These are phyloP conservation scores for Ylistrum balloti DNA, from an alignment of 1,140 invertebrate genomes.

Conservation along the genomic window DNA sequence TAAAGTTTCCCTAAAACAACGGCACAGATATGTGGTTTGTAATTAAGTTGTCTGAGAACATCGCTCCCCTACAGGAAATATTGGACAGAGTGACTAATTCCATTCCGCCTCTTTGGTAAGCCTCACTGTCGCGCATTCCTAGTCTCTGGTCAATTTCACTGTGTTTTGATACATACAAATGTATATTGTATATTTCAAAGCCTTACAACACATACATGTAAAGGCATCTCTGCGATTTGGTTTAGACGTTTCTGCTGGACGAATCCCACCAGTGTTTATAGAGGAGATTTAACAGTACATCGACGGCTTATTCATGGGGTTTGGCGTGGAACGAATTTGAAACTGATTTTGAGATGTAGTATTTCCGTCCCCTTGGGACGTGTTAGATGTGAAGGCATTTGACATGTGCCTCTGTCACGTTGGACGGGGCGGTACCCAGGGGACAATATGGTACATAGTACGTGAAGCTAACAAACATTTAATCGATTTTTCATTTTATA, in stretches of 20 bases:
- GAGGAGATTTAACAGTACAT: not conserved
- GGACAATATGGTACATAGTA: not conserved
- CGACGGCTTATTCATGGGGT: not conserved
- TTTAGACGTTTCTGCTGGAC: not conserved
- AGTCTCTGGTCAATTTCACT: not conserved
- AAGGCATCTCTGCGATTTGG: not conserved
- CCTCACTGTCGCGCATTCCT: not conserved
- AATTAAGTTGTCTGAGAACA: slow-evolving; percentile 23
- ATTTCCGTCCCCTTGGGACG: not conserved
- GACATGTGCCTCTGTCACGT: not conserved
- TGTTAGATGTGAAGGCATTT: not conserved
- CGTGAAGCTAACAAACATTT: not conserved
- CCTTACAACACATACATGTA: not conserved
- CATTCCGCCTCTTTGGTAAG: not conserved
- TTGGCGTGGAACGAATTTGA: slow-evolving; percentile 22
- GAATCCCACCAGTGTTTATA: not conserved
- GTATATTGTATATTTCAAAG: not conserved
- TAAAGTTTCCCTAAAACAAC: not conserved
- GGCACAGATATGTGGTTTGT: not conserved
- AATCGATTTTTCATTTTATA: not conserved
- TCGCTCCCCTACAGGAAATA: not conserved
- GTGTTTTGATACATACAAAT: no score
- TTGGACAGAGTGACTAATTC: not conserved
- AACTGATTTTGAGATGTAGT: slow-evolving; percentile 27
- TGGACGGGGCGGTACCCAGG: not conserved